Conservation (phyloP, 2,888 invertebrate genomes). For the Cryptocheilus praepositus region DNA sequence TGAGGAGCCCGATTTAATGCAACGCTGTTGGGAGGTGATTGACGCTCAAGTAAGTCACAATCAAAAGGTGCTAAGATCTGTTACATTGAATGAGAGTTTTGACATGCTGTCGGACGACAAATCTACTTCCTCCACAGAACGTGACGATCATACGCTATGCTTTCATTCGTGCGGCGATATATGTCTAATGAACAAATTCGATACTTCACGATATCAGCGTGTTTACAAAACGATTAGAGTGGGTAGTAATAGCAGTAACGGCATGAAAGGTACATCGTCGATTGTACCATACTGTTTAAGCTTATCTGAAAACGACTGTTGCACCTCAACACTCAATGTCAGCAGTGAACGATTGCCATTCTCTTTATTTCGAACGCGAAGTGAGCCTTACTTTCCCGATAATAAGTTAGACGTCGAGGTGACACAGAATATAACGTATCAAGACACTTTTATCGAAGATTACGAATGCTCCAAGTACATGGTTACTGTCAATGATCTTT, state of each 20-base stretch:
- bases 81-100: constrained; percentile 50
- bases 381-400: constrained; percentile 64
- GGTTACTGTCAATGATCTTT: constrained; percentile 21
- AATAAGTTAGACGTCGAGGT: constrained; percentile 65
- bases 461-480: constrained; percentile 46
- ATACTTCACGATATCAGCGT: constrained; percentile 31
- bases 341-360: constrained; percentile 41
- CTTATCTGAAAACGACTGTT: constrained; percentile 52
- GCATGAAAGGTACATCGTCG: constrained; percentile 32
- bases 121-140: constrained; percentile 31
- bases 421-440: constrained; percentile 67
- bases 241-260: constrained; percentile 19
- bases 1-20: constrained; percentile 97
- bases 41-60: constrained; percentile 90
- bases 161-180: constrained; percentile 45
- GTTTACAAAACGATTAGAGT: constrained; percentile 23
- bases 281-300: constrained; percentile 49
- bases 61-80: constrained; percentile 52
- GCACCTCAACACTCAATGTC: constrained; percentile 30
- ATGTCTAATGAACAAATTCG: constrained; percentile 38
- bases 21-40: constrained; percentile 97
- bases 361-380: constrained; percentile 64
- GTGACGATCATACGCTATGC: constrained; percentile 28
- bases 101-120: constrained; percentile 33
- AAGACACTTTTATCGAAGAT: constrained; percentile 63